Base-by-base conservation (phyloP, 2,888 invertebrate genomes). In the Yponomeuta malinellus region DNA sequence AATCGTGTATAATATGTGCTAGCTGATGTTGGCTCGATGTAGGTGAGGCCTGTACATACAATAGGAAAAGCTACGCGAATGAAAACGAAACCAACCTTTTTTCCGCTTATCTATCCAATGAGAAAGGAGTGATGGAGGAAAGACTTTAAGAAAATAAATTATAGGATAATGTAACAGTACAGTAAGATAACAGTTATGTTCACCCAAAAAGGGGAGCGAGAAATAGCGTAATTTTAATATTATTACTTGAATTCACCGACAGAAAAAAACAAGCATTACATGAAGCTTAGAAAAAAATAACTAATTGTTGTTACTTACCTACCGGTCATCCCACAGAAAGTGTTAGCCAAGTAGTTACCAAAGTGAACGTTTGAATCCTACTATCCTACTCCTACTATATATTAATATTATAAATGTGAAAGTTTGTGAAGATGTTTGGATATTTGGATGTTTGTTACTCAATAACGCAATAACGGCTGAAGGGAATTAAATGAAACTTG, bases 51-150 rank as follows among this genome's bases (percentile, higher is more conserved):
- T 43, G 1, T 43, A 37, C 37, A 37, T 37, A 43, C 43, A 43
- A 43, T 43, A 43, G 43, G 43, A 43, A 59, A 59, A 15, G 52
- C 15, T 59, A 59, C 12, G 52, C 52, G 52, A 59, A 9, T 59
- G 52, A 59, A 59, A 59, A 59, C 52, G 52, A 59, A 59, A 59
- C 52, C 52, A 59, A 59, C 52, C 52, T 15, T 59, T 43, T 59
- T 59, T 59, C 52, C 52, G 52, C 52, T 59, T 59, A 59, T 59
- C 52, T 59, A 59, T 59, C 52, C 52, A 59, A 59, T 59, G 15
- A 59, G 52, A 59, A 59, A 59, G 52, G 52, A 15, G 52, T 15
- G 52, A 59, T 59, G 52, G 52, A 59, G 52, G 52, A 59, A 59
- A 59, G 52, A 59, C 15, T 15, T 15, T 59, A 15, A 59, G 15